These are phyloP conservation scores for Sylvilagus floridanus DNA, from an alignment of 2,797 vertebrate species.

Conservation along the genomic window DNA sequence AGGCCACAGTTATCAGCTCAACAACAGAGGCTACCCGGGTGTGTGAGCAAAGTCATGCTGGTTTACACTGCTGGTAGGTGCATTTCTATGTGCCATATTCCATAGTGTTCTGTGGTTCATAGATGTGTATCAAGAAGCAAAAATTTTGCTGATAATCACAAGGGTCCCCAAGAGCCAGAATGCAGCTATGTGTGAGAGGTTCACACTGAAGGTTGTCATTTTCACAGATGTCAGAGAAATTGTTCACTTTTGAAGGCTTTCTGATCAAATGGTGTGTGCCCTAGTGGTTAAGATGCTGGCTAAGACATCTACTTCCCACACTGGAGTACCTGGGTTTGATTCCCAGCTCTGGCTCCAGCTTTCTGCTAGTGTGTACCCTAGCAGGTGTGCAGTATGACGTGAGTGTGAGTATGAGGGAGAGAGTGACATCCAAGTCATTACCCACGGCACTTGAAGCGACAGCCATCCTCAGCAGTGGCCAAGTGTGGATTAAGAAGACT, in stretches of 20 bases:
- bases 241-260: neutral
- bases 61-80: neutral
- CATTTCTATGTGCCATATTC: neutral
- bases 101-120: neutral
- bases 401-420: neutral
- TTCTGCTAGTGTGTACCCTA: no score
- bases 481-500: neutral
- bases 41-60: neutral
- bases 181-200: neutral
- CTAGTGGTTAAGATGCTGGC: no score
- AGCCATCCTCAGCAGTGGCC: neutral
- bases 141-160: neutral
- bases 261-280: neutral
- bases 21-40: neutral
- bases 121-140: neutral
- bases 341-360: no score
- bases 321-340: no score
- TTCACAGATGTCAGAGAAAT: neutral
- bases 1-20: neutral
- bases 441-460: no score
- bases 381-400: no score
- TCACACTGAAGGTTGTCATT: neutral
- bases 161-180: neutral
- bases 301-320: no score
- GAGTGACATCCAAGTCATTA: neutral